Base-by-base conservation (phyloP, 1,140 invertebrate species). In the Stenopsyche tienmushanensis region DNA sequence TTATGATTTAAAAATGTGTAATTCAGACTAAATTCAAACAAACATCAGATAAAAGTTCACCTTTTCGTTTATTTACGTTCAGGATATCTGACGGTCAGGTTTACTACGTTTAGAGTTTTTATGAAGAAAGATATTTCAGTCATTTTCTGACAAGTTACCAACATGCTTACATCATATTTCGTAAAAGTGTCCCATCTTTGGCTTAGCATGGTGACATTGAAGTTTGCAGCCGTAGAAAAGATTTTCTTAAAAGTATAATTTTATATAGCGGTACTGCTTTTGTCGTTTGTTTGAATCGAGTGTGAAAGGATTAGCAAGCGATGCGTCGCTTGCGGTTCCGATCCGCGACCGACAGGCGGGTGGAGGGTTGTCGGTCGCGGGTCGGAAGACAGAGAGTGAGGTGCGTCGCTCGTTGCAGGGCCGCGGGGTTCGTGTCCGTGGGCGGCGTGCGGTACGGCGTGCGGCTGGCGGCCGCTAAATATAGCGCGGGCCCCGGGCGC, bases 401-500 rank as follows among this genome's bases (percentile, higher is more conserved):
- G 15, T 15, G 21, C 21, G 21, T 20, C 21, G 50, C 18, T 29
- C 58, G 55, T 47, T 57, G 50, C 77, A 81, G 80, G 78, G 78
- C 79, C 45, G n/a, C n/a, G 49, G 65, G 77, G 72, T 84, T 80
- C 76, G 79, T 84, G 76, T 84, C 80, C 65, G 78, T 84, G 73
- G 83, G 83, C 70, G 81, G 82, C 68, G 80, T 84, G 71, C 80
- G 83, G 66, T 84, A 84, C 76, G 82, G 82, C 29, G 82, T 83
- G 52, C 81, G 83, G 68, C 77, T 83, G 71, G 80, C 82, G 63
- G 74, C 77, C 24, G 74, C 77, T 64, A 70, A 70, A 63, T 69
- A 64, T 69, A 69, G 64, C 67, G 45, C 52, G 60, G 53, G 54
- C 62, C 24, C 49, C 39, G 67, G 50, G 20, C 59, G 23, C 8